These are phyloP conservation scores for Borostomias antarcticus DNA, from an alignment of 2,797 vertebrate genomes.

Conservation along the genomic window DNA sequence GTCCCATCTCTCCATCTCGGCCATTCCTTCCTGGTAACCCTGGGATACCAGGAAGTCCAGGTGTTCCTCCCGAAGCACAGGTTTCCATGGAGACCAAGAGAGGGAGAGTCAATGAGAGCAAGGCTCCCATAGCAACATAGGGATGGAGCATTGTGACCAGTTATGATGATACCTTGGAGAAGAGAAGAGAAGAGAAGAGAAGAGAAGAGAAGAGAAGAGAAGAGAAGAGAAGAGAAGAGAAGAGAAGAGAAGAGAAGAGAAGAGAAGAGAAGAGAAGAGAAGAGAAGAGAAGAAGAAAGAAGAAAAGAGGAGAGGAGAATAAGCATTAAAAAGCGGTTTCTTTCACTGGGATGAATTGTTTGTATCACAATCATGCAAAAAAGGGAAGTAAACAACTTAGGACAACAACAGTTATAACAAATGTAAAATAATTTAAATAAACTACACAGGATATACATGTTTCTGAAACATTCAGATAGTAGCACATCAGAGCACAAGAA, in stretches of 20 bases:
- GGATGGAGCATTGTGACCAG: constrained; percentile 40
- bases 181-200: background rate
- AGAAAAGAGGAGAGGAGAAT: background rate
- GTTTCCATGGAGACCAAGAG: constrained; percentile 29
- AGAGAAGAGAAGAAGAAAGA: background rate
- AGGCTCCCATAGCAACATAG: background rate
- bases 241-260: background rate
- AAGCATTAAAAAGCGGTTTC: too few species aligned
- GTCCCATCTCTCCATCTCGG: constrained; percentile 76
- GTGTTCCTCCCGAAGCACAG: constrained; percentile 62
- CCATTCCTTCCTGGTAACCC: constrained; percentile 78
- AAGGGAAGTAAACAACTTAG: too few species aligned
- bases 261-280: background rate
- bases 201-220: background rate
- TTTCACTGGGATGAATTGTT: background rate
- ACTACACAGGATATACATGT: too few species aligned
- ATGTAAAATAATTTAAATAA: too few species aligned
- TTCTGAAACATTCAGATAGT: too few species aligned
- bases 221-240: background rate
- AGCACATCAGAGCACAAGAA: background rate
- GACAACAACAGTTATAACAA: too few species aligned
- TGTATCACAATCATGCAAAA: background rate
- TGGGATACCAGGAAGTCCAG: constrained; percentile 80
- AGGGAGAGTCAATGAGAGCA: constrained; percentile 31
- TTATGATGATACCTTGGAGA: background rate